Evolutionary conservation across 2,113 vertebrate species (phyloP), one percentile per base, ranked within the genome.

Genomic region (Picathartes gymnocephalus): DNA sequence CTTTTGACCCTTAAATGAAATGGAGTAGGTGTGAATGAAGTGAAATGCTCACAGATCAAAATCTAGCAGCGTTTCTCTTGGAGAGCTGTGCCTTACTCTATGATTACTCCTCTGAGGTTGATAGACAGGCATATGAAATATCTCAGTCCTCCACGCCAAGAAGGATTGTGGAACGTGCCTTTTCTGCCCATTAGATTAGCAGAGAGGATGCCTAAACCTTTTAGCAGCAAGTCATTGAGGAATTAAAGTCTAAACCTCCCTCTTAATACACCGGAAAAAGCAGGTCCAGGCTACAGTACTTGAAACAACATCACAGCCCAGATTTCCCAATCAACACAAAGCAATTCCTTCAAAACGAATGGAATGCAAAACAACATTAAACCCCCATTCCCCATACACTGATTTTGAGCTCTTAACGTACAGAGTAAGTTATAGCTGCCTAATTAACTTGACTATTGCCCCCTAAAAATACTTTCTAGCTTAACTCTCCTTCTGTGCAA

Each of bases 401-500:
- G 68, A 40, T 89, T 91, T 54, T 57, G 69, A 88, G 76, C 42
- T 91, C 60, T 92, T 80, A 90, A 91, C 19, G 25, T 77, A 85
- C 69, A 91, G 79, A 48, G 16, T 58, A 90, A 86, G 88, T 77
- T 91, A 86, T 45, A 93, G 86, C 85, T 93, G 77, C 57, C 53
- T 94, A 95, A 97, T 95, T 96, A 95, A 91, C 87, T 93, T 91
- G 47, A 82, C 74, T 93, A 70, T 90, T 79, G 25, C 70, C n/a
- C 72, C 60, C 80, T 82, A 66, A 92, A 96, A 96, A 92, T 71
- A 89, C 23, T 64, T 66, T 48, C 73, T 91, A 44, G 91, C 84
- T 96, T 90, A 48, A 56, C 54, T 93, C 77, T 92, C 60, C 66
- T 92, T 94, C 72, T 83, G 71, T 90, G 77, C 66, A 91, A 92